Conservation (phyloP, 2,113 vertebrate species). For the Lophura nycthemera region DNA sequence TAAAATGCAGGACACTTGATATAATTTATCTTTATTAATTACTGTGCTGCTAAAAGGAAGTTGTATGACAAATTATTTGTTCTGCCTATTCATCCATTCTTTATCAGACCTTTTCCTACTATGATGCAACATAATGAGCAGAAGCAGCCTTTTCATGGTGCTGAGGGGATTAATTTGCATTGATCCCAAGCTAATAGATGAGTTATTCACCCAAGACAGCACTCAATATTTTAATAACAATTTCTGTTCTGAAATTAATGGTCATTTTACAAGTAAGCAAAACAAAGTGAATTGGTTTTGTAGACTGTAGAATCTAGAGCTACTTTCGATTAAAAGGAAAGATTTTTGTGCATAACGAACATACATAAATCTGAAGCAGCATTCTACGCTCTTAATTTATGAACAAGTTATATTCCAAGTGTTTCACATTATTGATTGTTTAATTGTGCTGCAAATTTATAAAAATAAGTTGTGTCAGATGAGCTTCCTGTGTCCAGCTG, state of each 20-base stretch:
- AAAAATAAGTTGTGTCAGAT: background rate
- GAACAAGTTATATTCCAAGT: background rate
- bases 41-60: slow-evolving; percentile 53
- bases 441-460: background rate
- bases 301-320: background rate
- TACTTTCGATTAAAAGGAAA: background rate
- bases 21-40: slow-evolving; percentile 76
- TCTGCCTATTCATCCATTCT: slow-evolving; percentile 64
- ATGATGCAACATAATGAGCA: slow-evolving; percentile 13
- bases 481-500: background rate
- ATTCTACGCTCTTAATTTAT: background rate
- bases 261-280: background rate
- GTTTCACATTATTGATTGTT: background rate
- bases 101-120: slow-evolving; percentile 59
- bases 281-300: background rate
- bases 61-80: slow-evolving; percentile 71
- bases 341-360: background rate
- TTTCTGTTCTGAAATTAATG: slow-evolving; percentile 12
- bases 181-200: slow-evolving; percentile 31
- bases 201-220: slow-evolving; percentile 49
- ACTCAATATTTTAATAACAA: slow-evolving; percentile 32
- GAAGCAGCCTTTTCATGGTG: slow-evolving; percentile 24
- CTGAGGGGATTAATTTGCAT: slow-evolving; percentile 58
- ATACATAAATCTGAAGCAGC: background rate
- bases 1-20: slow-evolving; percentile 64